Base-by-base conservation (phyloP, 2,113 vertebrate species). In the Percina caprodes region DNA sequence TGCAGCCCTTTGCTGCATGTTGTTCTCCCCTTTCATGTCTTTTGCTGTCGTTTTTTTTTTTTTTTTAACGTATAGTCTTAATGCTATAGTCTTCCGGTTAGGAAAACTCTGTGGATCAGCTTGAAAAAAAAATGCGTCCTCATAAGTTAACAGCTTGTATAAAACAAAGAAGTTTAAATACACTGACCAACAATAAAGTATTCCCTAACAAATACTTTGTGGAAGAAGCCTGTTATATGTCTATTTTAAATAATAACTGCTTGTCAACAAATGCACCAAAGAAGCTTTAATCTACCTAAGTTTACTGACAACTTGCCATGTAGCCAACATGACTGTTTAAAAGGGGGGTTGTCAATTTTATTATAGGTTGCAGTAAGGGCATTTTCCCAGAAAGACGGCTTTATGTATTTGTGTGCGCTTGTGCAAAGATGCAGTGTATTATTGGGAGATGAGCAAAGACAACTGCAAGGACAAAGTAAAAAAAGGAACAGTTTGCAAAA, bases 401-500 rank as follows among this genome's bases (percentile, higher is more conserved):
- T 71, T 42, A 62, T 75, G 54, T 52, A 45, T 88, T 56, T 42
- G 4, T 49, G 49, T 63, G 68, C 0, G 11, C 51, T 24, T 15
- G 46, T 56, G 61, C 19, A 60, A 45, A 65, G 15, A 70, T 60
- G 82, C 49, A 68, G 19, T 77, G 67, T 19, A 26, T 75, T 56
- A 74, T 52, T 24, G 52, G 65, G 63, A 77, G 77, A 86, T 13
- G 73, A 33, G 59, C 67, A 65, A 33, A 74, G 71, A 81, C 60
- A 67, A 60, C 66, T 3, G 18, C 73, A 77, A 65, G 77, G 51
- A 59, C 33, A 62, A 87, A 77, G 71, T 45, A 23, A 60, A 84
- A 89, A 60, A 65, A 85, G 78, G 78, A 87, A 74, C 66, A 78
- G 74, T 82, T 87, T 89, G 61, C 55, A 59, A 46, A 84, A 59